A percentile compares a stretch with the other conserved stretches of the same genome.
Conservation (phyloP, 2,888 invertebrate genomes). For the Cistogaster globosa region DNA sequence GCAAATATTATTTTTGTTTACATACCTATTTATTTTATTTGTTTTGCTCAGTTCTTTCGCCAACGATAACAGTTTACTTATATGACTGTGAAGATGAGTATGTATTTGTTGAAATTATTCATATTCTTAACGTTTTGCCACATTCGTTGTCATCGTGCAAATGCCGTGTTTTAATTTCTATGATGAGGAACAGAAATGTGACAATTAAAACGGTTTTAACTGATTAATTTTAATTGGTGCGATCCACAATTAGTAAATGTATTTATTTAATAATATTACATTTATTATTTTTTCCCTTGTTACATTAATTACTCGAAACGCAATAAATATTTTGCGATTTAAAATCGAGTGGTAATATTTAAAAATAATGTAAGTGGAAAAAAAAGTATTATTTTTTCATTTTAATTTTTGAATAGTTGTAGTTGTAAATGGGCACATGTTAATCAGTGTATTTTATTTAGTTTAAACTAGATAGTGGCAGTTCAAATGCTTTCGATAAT, state of each 20-base stretch:
- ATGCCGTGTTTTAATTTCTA: background rate
- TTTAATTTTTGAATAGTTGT: too few relatives aligned
- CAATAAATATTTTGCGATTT: constrained; percentile 15
- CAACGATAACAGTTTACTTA: too few relatives aligned
- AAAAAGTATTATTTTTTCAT: background rate
- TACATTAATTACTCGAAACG: background rate
- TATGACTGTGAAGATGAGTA: background rate
- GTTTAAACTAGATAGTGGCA: background rate
- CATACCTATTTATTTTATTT: too few relatives aligned
- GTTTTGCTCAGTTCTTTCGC: too few relatives aligned
- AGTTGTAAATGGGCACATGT: too few relatives aligned
- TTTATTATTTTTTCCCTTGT: too few relatives aligned
- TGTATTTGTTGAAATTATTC: background rate
- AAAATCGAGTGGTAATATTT: background rate
- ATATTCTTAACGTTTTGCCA: background rate
- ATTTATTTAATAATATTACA: too few relatives aligned
- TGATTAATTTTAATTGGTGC: constrained; percentile 9
- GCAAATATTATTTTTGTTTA: too few relatives aligned
- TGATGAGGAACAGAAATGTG: background rate
- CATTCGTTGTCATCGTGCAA: background rate
- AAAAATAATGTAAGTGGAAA: too few relatives aligned
- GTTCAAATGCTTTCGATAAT: background rate
- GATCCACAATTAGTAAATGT: background rate
- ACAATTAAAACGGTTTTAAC: background rate
- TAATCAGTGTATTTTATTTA: background rate